Conservation (phyloP, 2,797 vertebrate species). For the Cyprinodon diabolis region DNA sequence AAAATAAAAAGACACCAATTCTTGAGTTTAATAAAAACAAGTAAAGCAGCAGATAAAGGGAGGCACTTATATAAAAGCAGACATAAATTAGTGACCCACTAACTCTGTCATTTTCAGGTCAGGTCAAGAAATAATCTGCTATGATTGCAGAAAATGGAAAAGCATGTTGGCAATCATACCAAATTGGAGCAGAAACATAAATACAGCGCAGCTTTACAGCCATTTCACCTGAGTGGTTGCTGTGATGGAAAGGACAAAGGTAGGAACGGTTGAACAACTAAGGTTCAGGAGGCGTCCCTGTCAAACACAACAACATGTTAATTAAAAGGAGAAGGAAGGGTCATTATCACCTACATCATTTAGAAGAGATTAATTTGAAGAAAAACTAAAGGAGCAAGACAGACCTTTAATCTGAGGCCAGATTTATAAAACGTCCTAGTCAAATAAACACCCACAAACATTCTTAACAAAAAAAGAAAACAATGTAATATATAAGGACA, state of each 20-base stretch:
- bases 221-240: slow-evolving; percentile 92
- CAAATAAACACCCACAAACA: not conserved
- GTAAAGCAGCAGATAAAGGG: slow-evolving; percentile 7
- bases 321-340: not conserved
- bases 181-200: not conserved
- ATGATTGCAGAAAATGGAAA: slow-evolving; percentile 20
- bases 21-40: slow-evolving; percentile 1
- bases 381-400: not conserved
- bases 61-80: slow-evolving; percentile 6
- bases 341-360: not conserved
- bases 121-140: slow-evolving; percentile 12
- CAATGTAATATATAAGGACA: not conserved
- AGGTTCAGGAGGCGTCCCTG: slow-evolving; percentile 96
- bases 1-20: not conserved
- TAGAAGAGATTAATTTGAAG: not conserved
- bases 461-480: not conserved
- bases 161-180: not conserved
- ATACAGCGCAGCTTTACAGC: not conserved
- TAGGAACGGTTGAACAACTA: slow-evolving; percentile 95
- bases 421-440: not conserved
- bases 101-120: slow-evolving; percentile 22
- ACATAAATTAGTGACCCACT: not conserved
- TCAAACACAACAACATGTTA: slow-evolving; percentile 16
- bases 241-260: slow-evolving; percentile 95
- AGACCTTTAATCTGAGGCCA: not conserved